A percentile compares a stretch with the other conserved stretches of the same genome.
These are phyloP conservation scores for Caenorhabditis briggsae DNA, from an alignment of 1,140 invertebrate species.

Conservation along the genomic window DNA sequence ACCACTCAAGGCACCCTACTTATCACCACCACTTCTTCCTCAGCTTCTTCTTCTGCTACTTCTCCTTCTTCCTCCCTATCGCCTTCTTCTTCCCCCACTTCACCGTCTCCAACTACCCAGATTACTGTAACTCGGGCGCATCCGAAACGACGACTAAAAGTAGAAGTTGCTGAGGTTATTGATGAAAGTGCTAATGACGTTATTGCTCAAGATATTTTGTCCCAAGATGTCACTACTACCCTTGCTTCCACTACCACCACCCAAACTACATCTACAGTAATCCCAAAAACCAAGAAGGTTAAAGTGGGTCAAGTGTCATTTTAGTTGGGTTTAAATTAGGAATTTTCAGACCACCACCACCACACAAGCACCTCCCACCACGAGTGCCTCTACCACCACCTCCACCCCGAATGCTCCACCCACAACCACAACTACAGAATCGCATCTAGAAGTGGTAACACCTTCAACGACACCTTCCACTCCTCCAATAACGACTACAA, in stretches of 20 bases:
- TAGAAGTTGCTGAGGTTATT: slow-evolving; percentile 8
- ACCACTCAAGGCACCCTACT: slow-evolving; percentile 5
- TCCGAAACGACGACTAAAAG: neutral
- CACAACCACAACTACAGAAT: neutral
- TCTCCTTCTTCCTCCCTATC: neutral
- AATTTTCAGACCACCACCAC: neutral
- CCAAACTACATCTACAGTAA: neutral
- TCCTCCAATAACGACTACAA: neutral
- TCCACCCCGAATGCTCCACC: neutral
- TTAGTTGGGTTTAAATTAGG: neutral
- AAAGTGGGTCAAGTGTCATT: neutral
- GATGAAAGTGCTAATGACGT: slow-evolving; percentile 28
- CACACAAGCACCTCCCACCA: neutral
- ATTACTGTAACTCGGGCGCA: neutral
- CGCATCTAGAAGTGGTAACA: neutral
- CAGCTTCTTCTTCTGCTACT: neutral
- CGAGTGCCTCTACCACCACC: neutral
- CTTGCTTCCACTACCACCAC: neutral
- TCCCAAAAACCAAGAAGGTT: neutral
- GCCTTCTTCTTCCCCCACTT: neutral
- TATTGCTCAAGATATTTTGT: slow-evolving; percentile 20
- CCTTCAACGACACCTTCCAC: neutral
- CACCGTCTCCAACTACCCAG: neutral
- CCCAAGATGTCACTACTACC: neutral
- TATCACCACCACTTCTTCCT: neutral